Base-by-base conservation (phyloP, 2,888 invertebrate species). In the Ophion costatus region DNA sequence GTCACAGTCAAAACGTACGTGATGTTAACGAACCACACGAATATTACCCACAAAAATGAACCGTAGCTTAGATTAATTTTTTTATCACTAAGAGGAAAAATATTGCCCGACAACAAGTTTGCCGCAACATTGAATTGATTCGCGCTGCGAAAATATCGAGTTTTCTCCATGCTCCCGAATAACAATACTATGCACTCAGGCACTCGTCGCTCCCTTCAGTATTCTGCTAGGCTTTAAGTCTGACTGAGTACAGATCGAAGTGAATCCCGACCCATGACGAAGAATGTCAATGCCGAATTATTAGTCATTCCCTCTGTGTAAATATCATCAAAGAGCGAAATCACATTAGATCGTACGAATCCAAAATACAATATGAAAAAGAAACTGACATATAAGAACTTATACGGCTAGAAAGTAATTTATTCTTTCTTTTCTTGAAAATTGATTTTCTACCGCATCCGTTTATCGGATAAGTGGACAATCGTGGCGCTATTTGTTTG, bases 101-200 rank as follows among this genome's bases (percentile, higher is more conserved):
- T 70, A 61, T 90, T 90, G 0, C 89, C 90, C 10, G 90, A 88
- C 0, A 89, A 1, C 0, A 10, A 11, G 45, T 90, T 91, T 0
- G 84, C 5, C 6, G 87, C n/a, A 2, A 56, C 64, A 57, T 89
- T 90, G 1, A 89, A 78, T 20, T 63, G 67, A 80, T 86, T 90
- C 5, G 80, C 33, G 14, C n/a, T 86, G 51, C 59, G 67, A 51
- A 90, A 90, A 75, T 90, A 90, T 88, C 7, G 9, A 17, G 14
- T 14, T 33, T n/a, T 20, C n/a, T 20, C 69, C 75, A 61, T 69
- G n/a, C 56, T 51, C 0, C 33, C 61, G 61, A 11, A 22, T 59
- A 7, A 2, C 11, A 38, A 38, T 42, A 73, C 6, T 11, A 2
- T 2, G 6, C n/a, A 38, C 3, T 33, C 22, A 2, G 22, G 33